Evolutionary conservation across 2,888 invertebrate species (phyloP).

Genomic region (Oxycera nigricornis): DNA sequence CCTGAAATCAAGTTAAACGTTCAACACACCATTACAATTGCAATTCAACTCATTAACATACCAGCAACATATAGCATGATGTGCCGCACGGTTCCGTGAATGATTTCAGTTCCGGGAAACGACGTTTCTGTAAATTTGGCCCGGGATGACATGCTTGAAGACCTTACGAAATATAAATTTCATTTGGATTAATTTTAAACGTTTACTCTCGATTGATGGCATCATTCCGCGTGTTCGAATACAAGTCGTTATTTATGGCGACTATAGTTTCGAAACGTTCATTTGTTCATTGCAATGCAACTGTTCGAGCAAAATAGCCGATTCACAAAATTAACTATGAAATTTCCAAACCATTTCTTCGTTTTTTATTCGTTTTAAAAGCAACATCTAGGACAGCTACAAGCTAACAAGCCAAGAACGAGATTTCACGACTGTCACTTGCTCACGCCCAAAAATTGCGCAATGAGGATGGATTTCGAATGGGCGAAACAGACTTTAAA

Average conservation of each 20-base stretch:
- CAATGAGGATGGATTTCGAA: background rate
- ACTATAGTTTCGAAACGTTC: background rate
- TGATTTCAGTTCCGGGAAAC: conserved; percentile 87
- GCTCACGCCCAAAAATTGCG: background rate
- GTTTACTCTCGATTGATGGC: background rate
- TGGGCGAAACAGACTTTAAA: too few species aligned
- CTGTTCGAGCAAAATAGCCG: too few species aligned
- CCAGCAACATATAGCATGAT: conserved; percentile 88
- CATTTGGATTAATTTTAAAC: background rate
- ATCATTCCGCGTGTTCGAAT: background rate
- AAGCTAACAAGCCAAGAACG: background rate
- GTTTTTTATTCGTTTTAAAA: background rate
- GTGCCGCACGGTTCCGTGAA: conserved; percentile 86
- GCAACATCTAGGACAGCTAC: background rate
- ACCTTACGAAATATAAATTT: conserved; percentile 64
- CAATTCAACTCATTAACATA: conserved; percentile 57
- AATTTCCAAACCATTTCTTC: conserved; percentile 12
- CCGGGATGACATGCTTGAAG: conserved; percentile 89
- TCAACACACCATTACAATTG: too few species aligned
- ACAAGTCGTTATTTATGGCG: background rate
- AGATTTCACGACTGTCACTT: background rate
- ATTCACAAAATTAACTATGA: too few species aligned
- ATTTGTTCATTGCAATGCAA: too few species aligned
- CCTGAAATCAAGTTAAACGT: conserved; percentile 63
- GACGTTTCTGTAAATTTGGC: conserved; percentile 85